Base-by-base conservation (phyloP, 2,113 vertebrate genomes). In the Hepsetus odoe region DNA sequence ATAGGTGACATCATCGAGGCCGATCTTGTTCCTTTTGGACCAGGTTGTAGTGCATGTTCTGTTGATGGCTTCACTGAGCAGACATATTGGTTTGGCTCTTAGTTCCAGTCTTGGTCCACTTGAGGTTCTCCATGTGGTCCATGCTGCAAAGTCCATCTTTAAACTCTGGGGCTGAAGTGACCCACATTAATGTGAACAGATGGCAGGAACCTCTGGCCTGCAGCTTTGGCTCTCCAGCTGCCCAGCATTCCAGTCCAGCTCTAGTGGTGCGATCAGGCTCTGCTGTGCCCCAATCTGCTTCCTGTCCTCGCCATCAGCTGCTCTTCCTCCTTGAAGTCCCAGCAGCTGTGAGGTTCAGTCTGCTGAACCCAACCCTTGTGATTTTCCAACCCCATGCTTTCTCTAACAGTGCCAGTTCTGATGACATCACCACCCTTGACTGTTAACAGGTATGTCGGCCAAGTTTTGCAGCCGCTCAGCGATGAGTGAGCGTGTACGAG, bases 151-250 rank as follows among this genome's bases (percentile, higher is more conserved):
- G 30, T 61, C 35, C 20, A 7, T 33, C 56, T 30, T 59, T 59
- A 18, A 20, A 24, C 71, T 67, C 42, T 22, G 4, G 56, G 42
- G 59, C 74, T 67, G 55, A 46, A 75, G 44, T 38, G 46, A 74
- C 22, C 55, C 14, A 65, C 33, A 28, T 26, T 59, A 33, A 38
- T 44, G 58, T 49, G 38, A 61, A 28, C 44, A 80, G 42, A 78
- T 56, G 75, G 55, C 28, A 13, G 33, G 32, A 67, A 67, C 62
- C n/a, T 18, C 32, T 72, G 61, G 71, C 46, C 26, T 40, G 33
- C 22, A 74, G 65, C 32, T 11, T 32, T 35, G 70, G 61, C 42
- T 56, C 33, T 69, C 51, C 75, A 77, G 75, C 33, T 42, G 38
- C 58, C 53, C 75, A 46, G 20, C 4, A 22, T 40, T 30, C 22